Conservation (phyloP, 2,113 vertebrate genomes). For the Pelecanus crispus region DNA sequence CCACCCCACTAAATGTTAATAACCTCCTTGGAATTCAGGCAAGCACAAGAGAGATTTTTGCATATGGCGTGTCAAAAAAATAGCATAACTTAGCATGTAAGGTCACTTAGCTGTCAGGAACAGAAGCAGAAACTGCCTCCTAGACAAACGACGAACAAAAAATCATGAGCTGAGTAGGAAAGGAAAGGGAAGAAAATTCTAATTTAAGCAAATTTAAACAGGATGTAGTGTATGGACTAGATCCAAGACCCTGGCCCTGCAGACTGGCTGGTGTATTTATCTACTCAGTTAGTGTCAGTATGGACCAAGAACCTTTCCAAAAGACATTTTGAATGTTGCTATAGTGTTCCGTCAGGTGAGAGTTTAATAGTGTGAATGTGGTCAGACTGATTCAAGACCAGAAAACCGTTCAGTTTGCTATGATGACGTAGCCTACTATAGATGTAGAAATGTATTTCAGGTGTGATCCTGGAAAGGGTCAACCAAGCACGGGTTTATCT, state of each 20-base stretch:
- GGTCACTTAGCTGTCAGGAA: conserved; percentile 18
- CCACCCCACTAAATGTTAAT: not conserved
- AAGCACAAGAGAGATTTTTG: not conserved
- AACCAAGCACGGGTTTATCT: not conserved
- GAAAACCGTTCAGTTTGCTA: not conserved
- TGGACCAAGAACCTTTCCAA: not conserved
- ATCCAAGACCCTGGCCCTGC: not conserved
- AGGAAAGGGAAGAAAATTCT: not conserved
- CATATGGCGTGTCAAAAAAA: conserved; percentile 5
- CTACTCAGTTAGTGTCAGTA: not conserved
- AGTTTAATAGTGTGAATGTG: not conserved
- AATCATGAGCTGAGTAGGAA: not conserved
- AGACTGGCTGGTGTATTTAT: not conserved
- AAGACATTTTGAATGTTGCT: not conserved
- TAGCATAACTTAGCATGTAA: not conserved
- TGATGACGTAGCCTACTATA: accelerated
- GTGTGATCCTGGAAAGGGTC: not conserved
- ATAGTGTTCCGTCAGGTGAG: not conserved
- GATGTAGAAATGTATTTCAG: not conserved
- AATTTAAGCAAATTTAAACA: not conserved
- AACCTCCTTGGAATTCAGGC: not conserved
- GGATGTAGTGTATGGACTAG: not conserved
- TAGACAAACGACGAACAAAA: not conserved
- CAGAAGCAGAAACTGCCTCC: not conserved
- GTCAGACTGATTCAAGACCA: not conserved